Percentiles rank a stretch among this genome's conserved stretches.
These are phyloP conservation scores for Poecilia gillii DNA, from an alignment of 2,797 vertebrate species.

Conservation along the genomic window DNA sequence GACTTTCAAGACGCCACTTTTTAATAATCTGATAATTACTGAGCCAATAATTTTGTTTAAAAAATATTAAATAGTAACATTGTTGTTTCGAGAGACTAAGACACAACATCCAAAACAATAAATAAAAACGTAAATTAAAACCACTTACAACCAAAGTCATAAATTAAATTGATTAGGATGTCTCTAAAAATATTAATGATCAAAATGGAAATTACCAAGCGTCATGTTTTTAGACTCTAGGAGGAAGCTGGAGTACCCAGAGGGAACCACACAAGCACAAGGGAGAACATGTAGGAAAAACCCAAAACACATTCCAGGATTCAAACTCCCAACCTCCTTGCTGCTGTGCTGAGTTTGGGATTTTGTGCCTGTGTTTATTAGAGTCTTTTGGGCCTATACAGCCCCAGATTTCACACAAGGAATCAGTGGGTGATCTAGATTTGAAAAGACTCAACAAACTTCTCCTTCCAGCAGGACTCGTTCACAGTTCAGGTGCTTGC, in stretches of 20 bases:
- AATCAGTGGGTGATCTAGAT: conserved; percentile 7
- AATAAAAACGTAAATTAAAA: too few relatives aligned
- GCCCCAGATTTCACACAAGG: background rate
- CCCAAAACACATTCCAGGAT: background rate
- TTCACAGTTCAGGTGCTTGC: conserved; percentile 4
- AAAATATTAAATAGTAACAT: too few relatives aligned
- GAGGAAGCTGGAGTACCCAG: background rate
- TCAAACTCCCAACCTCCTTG: background rate
- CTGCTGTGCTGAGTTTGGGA: background rate
- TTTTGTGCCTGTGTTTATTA: background rate
- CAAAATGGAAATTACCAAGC: too few relatives aligned
- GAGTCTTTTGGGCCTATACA: background rate
- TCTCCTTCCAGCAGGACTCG: background rate
- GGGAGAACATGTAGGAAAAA: background rate
- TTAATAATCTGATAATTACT: background rate
- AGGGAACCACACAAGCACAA: background rate
- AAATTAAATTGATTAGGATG: too few relatives aligned
- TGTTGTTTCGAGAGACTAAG: background rate
- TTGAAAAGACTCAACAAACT: background rate
- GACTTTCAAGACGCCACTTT: background rate
- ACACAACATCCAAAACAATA: background rate
- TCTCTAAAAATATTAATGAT: too few relatives aligned
- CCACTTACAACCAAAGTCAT: too few relatives aligned
- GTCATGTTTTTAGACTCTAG: background rate
- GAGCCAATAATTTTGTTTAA: too few relatives aligned